These are phyloP conservation scores for Lordiphosa andalusiaca DNA, from an alignment of 2,888 invertebrate genomes.

Conservation along the genomic window DNA sequence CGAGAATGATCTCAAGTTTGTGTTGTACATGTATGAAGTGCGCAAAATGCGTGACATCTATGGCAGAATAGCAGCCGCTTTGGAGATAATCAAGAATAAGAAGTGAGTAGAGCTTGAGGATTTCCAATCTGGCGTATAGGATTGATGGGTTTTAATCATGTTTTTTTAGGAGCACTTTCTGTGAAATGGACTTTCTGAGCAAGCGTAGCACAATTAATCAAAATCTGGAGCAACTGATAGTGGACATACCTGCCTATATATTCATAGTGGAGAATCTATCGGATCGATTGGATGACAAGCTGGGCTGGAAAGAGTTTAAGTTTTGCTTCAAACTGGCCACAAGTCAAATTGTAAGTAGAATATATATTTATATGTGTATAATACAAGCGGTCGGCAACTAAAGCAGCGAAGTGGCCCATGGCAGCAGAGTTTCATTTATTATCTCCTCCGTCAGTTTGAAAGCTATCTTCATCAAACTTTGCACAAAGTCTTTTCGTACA, in stretches of 20 bases:
- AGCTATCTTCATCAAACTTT: too few species aligned
- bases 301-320: slow-evolving; percentile 84
- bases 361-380: too few species aligned
- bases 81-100: slow-evolving; percentile 77
- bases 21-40: slow-evolving; percentile 78
- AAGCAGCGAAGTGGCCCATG: too few species aligned
- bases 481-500: too few species aligned
- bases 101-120: slow-evolving; percentile 49
- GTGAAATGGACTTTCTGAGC: slow-evolving; percentile 83
- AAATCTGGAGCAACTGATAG: slow-evolving; percentile 84
- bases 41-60: slow-evolving; percentile 79
- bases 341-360: slow-evolving; percentile 84
- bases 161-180: slow-evolving; percentile 82
- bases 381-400: too few species aligned
- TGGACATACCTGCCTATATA: slow-evolving; percentile 84
- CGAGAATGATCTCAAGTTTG: slow-evolving; percentile 78
- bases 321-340: slow-evolving; percentile 84
- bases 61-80: slow-evolving; percentile 73
- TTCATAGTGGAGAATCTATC: slow-evolving; percentile 84
- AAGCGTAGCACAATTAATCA: slow-evolving; percentile 84
- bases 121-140: too few species aligned
- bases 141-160: not conserved
- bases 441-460: too few species aligned
- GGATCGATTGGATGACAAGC: slow-evolving; percentile 83
- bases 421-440: too few species aligned